Base-by-base conservation (phyloP, 2,888 invertebrate species). In the Anaspis maculata region DNA sequence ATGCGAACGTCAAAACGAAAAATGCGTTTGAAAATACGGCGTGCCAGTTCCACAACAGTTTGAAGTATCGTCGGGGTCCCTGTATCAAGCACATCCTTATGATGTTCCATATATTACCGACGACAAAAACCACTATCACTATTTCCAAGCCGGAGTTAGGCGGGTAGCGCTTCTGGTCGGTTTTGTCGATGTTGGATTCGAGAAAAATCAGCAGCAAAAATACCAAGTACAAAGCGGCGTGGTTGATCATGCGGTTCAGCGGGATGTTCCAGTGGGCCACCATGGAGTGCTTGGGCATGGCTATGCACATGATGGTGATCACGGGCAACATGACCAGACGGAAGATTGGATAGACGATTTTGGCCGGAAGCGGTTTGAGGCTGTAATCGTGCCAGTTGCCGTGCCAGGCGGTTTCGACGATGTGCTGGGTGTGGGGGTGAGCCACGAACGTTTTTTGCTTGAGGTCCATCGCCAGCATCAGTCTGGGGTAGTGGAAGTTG, bases 391-490 rank as follows among this genome's bases (percentile, higher is more conserved):
- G 55, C 64, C 66, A 67, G 34, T 60, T 60, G 1, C 77, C 81
- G 25, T 72, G 66, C 83, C 83, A 83, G 34, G 74, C 74, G 16
- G 72, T 70, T 45, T 79, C 77, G 45, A 83, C 56, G 27, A 66
- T 58, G 64, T 80, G 78, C 55, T 85, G 84, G 11, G 80, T 77
- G 56, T 83, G 79, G 1, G 82, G 77, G 62, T 84, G 83, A 3
- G 83, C 81, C 0, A 84, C 79, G 54, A 85, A 84, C 54, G 75
- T 75, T 53, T 80, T 83, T 51, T 83, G 82, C 42, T 74, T 73
- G 49, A 71, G 76, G 51, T 80, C 74, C 49, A 84, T 70, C 1
- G 83, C 83, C 58, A 80, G 66, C 15, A 79, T 68, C 5, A 84
- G 64, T 31, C 83, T 68, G 1, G 83, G 83, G 45, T 77, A 72